Evolutionary conservation across 2,888 invertebrate genomes (phyloP).

Genomic region (Dichetophora obliterata): DNA sequence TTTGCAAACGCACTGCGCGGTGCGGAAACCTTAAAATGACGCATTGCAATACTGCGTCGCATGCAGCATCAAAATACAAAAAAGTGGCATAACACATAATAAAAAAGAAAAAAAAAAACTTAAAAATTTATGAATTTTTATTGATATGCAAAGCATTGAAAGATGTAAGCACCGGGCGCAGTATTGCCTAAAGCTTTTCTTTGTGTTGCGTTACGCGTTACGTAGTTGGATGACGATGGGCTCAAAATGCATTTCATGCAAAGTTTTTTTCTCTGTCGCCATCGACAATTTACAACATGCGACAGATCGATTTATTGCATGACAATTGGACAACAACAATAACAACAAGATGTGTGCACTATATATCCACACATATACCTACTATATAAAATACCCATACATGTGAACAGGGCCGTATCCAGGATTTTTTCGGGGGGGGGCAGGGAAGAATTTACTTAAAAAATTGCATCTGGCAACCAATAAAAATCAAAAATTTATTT

Average conservation of each 20-base stretch:
- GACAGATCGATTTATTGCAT: constrained; percentile 69
- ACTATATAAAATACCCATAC: background rate
- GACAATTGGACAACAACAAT: constrained; percentile 63
- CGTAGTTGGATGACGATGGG: constrained; percentile 36
- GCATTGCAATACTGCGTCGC: constrained; percentile 22
- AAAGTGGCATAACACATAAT: constrained; percentile 48
- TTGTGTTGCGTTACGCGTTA: background rate
- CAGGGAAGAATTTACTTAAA: no score
- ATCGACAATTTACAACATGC: constrained; percentile 65
- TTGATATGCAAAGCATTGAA: constrained; percentile 65
- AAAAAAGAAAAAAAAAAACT: constrained; percentile 18
- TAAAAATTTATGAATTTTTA: constrained; percentile 62
- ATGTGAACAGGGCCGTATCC: no score
- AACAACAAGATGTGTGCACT: constrained; percentile 42
- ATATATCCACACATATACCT: constrained; percentile 1
- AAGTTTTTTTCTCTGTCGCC: constrained; percentile 54
- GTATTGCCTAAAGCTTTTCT: background rate
- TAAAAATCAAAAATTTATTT: no score
- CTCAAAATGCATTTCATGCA: constrained; percentile 65
- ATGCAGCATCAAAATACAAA: constrained; percentile 28
- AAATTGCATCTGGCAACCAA: no score
- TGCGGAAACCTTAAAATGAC: constrained; percentile 22
- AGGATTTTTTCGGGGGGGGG: no score
- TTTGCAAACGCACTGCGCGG: constrained; percentile 45
- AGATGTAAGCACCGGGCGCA: constrained; percentile 39